phyloP scores from a whole-genome alignment of 2,797 vertebrate species.

The Alca torda region DNA sequence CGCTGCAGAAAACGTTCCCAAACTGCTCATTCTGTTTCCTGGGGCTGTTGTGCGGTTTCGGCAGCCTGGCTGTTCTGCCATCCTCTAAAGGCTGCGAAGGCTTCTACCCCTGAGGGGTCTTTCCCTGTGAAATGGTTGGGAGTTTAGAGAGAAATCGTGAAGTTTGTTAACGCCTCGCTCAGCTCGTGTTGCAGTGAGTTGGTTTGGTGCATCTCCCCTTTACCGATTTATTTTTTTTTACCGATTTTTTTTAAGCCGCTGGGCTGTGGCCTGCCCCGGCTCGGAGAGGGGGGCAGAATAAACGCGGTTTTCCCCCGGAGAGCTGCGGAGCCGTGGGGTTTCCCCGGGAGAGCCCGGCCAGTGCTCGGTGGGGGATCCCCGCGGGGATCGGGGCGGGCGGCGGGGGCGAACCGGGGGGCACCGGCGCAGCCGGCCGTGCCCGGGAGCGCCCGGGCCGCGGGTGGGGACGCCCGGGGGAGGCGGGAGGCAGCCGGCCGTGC shows the following conservation, averaged over 20 bases:
- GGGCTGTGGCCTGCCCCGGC: not conserved
- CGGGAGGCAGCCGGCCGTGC: not conserved
- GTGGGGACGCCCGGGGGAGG: not conserved
- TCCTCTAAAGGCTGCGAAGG: not conserved
- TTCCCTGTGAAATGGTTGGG: not conserved
- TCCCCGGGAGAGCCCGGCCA: not conserved
- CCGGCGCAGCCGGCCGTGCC: not conserved
- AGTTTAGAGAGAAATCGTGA: not conserved
- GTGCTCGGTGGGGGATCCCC: not conserved
- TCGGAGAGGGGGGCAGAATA: too few relatives aligned
- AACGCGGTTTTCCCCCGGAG: not conserved
- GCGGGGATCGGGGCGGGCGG: not conserved
- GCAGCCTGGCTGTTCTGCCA: not conserved
- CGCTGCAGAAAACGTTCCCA: not conserved
- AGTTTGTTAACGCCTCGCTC: rapidly evolving
- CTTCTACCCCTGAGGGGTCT: not conserved
- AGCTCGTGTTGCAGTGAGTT: not conserved
- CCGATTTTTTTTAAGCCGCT: too few relatives aligned
- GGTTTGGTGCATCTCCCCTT: not conserved
- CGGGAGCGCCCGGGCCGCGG: not conserved
- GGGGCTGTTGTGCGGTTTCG: not conserved
- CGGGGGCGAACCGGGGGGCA: not conserved
- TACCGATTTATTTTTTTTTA: not conserved
- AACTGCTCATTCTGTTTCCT: not conserved
- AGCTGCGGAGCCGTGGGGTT: not conserved